These are phyloP conservation scores for Hybos culiciformis DNA, from an alignment of 2,888 invertebrate species.

Conservation along the genomic window DNA sequence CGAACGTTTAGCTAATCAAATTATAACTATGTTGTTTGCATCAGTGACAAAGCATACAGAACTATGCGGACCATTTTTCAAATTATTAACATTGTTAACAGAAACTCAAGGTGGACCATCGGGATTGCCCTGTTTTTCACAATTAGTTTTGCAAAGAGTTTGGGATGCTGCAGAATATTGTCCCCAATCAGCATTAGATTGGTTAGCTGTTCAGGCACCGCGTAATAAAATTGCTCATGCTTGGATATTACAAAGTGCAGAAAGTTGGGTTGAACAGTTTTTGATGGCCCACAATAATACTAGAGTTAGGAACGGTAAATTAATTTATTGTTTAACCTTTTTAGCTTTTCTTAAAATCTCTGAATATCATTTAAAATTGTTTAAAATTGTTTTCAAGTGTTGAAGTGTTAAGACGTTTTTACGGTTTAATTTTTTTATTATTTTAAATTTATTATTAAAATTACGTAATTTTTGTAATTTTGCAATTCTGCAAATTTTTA, in stretches of 20 bases:
- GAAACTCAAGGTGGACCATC: slow-evolving; percentile 65
- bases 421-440: too few species aligned
- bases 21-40: slow-evolving; percentile 80
- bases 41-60: slow-evolving; percentile 85
- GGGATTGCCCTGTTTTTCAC: slow-evolving; percentile 82
- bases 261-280: slow-evolving; percentile 83
- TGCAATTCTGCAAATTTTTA: too few species aligned
- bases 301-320: slow-evolving; percentile 64
- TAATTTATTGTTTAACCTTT: slow-evolving; percentile 50
- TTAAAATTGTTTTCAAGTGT: too few species aligned
- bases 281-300: slow-evolving; percentile 73
- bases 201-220: slow-evolving; percentile 74
- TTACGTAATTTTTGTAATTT: too few species aligned
- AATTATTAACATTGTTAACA: slow-evolving; percentile 73
- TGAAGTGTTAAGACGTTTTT: too few species aligned
- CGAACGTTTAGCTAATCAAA: slow-evolving; percentile 73
- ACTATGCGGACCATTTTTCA: slow-evolving; percentile 82
- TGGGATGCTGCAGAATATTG: slow-evolving; percentile 86
- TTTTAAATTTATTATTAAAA: too few species aligned
- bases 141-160: slow-evolving; percentile 70
- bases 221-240: slow-evolving; percentile 81
- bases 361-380: too few species aligned
- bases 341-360: too few species aligned
- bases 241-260: slow-evolving; percentile 85
- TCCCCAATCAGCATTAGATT: slow-evolving; percentile 83